Base-by-base conservation (phyloP, 2,797 vertebrate genomes). In the Dromococcyx pavoninus region DNA sequence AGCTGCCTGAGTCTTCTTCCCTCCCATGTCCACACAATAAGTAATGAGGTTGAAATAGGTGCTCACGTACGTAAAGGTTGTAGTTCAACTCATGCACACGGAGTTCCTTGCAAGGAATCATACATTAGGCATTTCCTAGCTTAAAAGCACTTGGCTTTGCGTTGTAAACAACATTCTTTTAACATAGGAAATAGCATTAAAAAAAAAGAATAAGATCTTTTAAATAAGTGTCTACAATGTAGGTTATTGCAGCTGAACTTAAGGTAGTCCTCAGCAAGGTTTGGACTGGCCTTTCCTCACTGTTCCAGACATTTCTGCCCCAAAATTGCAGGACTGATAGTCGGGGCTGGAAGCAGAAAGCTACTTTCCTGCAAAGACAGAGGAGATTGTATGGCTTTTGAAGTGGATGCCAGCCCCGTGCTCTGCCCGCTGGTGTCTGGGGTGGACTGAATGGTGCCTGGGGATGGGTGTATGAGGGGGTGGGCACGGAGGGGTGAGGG, bases 71-170 rank as follows among this genome's bases (percentile, higher is more conserved):
- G 3, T 85, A 61, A 85, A 77, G 84, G 57, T 87, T 0, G 2
- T 32, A 61, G 90, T 82, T 88, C 57, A 71, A 41, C 10, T 60
- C 69, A 23, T 11, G 72, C 86, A 69, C 78, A 60, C 27, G 37
- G 89, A 69, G 71, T 35, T 86, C 64, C 54, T 81, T 75, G 82
- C 0, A 1, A 95, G 76, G 89, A 94, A 96, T 96, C 94, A 89
- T 84, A 91, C 93, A 93, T 91, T 88, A 88, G 85, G 96, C 88
- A 94, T 96, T 95, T 96, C 95, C 95, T 93, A 96, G 77, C 93
- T 95, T 96, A 92, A 96, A 93, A 96, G 94, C 70, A 78, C 85
- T 96, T 97, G 94, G 94, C 94, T 91, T 92, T 91, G 79, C 64
- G 32, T 28, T 77, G 66, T 95, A 95, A 96, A 95, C 95, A 97